Evolutionary conservation across 2,113 vertebrate species (phyloP).

Genomic region (Salvator merianae): DNA sequence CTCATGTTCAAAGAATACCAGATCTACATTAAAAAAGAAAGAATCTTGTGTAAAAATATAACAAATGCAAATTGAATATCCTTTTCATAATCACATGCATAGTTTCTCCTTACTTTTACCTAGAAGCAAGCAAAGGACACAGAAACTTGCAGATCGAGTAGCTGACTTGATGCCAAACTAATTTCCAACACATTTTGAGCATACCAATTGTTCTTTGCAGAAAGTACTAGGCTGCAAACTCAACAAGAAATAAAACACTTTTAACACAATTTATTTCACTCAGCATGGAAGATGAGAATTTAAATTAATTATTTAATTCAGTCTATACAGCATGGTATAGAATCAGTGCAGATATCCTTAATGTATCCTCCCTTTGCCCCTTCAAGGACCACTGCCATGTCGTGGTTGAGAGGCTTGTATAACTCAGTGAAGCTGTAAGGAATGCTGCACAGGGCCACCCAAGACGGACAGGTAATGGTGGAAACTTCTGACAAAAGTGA

Average conservation of each 20-base stretch:
- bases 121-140: not conserved
- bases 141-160: not conserved
- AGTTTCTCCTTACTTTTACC: not conserved
- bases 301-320: not conserved
- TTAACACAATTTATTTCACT: not conserved
- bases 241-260: not conserved
- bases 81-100: not conserved
- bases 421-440: no score
- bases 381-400: no score
- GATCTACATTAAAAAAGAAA: no score
- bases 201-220: not conserved
- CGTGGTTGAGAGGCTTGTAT: no score
- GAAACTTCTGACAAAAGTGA: no score
- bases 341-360: not conserved
- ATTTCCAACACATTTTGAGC: not conserved
- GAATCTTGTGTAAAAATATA: no score
- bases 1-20: no score
- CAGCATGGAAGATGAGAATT: not conserved
- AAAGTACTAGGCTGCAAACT: not conserved
- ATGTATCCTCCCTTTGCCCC: no score
- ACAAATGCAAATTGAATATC: not conserved
- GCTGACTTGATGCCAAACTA: not conserved
- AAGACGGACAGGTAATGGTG: no score
- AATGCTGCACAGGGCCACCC: no score
- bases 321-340: not conserved